phyloP scores from a whole-genome alignment of 2,888 invertebrate genomes.

The Orthosia gothica region DNA sequence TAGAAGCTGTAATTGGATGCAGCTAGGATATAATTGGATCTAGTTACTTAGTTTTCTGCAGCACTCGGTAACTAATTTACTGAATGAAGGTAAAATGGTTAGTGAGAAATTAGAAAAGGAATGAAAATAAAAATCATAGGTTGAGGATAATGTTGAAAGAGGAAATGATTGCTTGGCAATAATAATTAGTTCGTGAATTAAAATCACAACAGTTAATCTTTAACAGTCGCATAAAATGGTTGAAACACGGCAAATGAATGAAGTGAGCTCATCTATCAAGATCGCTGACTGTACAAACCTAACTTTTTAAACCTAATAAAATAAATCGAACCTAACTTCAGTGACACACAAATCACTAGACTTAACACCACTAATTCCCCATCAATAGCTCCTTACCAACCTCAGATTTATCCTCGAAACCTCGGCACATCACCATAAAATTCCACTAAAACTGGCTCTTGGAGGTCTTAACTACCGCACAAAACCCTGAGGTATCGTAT shows the following conservation, averaged over 20 bases:
- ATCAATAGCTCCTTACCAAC: conserved; percentile 34
- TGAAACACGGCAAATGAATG: not conserved
- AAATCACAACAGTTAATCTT: not conserved
- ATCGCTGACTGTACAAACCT: not conserved
- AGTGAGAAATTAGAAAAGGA: not conserved
- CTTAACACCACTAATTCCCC: conserved; percentile 34
- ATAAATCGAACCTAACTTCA: not conserved
- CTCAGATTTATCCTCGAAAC: conserved; percentile 30
- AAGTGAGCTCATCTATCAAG: not conserved
- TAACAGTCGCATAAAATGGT: not conserved
- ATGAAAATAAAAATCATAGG: too few species aligned
- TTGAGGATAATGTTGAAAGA: too few species aligned
- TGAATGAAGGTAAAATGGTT: not conserved
- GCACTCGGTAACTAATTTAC: not conserved
- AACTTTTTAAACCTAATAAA: not conserved
- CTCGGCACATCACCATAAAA: conserved; percentile 59
- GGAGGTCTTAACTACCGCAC: conserved; percentile 65
- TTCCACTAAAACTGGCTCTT: conserved; percentile 52
- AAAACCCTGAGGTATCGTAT: conserved; percentile 76
- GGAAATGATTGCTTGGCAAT: not conserved
- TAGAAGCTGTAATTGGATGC: conserved; percentile 50
- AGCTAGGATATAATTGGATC: conserved; percentile 33
- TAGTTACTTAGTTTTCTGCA: conserved; percentile 17
- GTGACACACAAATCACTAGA: conserved; percentile 31
- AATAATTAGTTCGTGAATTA: not conserved